Conservation (phyloP, 92 coral and sea anemone species). For the Epizoanthus scotinus region DNA sequence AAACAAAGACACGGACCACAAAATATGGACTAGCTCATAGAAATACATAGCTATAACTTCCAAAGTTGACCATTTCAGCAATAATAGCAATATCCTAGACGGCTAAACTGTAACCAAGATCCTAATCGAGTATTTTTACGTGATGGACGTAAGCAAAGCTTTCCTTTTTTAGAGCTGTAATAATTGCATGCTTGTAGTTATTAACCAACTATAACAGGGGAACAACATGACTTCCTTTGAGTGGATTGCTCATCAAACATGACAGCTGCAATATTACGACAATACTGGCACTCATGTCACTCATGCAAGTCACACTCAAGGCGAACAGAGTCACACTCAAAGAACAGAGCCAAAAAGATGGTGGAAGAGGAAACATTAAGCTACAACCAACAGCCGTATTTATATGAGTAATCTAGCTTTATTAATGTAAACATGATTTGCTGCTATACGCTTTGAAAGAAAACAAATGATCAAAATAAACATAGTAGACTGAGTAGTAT, state of each 20-base stretch:
- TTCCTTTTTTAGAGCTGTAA: not conserved
- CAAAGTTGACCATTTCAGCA: not conserved
- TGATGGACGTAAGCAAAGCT: not conserved
- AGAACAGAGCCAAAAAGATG: not conserved
- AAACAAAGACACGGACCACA: not conserved
- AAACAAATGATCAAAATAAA: not conserved
- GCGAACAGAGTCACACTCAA: not conserved
- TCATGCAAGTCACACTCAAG: not conserved
- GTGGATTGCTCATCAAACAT: not conserved
- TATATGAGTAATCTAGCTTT: not conserved
- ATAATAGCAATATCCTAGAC: not conserved
- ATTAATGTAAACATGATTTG: not conserved
- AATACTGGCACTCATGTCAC: not conserved
- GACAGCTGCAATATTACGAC: not conserved
- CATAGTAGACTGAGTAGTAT: not conserved
- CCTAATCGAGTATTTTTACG: not conserved
- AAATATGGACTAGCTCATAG: not conserved
- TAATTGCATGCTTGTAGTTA: not conserved
- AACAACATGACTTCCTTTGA: no score
- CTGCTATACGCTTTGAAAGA: not conserved
- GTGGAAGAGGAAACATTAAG: not conserved
- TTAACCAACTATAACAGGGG: not conserved
- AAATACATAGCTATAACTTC: not conserved
- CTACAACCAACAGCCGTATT: constrained; percentile 2
- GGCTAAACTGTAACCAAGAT: not conserved